Evolutionary conservation across 2,888 invertebrate species (phyloP), one percentile per base, ranked within the genome.

Genomic region (Epicampocera succincta): DNA sequence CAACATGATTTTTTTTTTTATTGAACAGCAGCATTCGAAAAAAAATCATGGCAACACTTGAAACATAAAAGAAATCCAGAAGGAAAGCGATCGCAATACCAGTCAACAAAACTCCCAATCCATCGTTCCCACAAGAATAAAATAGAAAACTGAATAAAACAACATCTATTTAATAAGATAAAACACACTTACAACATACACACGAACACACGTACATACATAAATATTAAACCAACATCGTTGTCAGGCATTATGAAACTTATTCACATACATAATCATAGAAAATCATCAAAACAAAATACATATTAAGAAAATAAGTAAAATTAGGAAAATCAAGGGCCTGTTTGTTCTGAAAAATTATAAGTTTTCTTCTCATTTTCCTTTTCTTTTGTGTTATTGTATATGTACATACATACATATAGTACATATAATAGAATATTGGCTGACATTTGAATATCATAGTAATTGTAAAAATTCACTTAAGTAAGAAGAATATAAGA

Each of bases 11-110:
- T 42, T 44, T 65, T 44, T 65, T 72, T 65, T 63, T 73, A 52
- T 21, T 6, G 13, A 40, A 40, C 65, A 60, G 25, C 40, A 50
- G 33, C 54, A 71, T 48, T 12, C 21, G 9, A 2, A 38, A 21
- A 12, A 19, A 73, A 25, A 25, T n/a, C 13, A 44, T 5, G 25
- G 42, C 21, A 63, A 46, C 29, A 58, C 38, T 76, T 68, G 21
- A 21, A 38, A 29, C 58, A 12, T 21, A 58, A 50, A 4, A 54
- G 15, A 4, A 17, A 33, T 21, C 5, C 63, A 38, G 17, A 25
- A 11, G 54, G 46, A 52, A 66, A 72, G 66, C 66, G 60, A 79
- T 73, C 60, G 72, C 72, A 79, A 73, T 61, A 72, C 42, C 52
- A 60, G 52, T 52, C 50, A 56, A 72, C 50, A 56, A 72, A n/a